Evolutionary conservation across 2,113 vertebrate genomes (phyloP), one percentile per base, ranked within the genome.

Genomic region (Rhinichthys klamathensis): DNA sequence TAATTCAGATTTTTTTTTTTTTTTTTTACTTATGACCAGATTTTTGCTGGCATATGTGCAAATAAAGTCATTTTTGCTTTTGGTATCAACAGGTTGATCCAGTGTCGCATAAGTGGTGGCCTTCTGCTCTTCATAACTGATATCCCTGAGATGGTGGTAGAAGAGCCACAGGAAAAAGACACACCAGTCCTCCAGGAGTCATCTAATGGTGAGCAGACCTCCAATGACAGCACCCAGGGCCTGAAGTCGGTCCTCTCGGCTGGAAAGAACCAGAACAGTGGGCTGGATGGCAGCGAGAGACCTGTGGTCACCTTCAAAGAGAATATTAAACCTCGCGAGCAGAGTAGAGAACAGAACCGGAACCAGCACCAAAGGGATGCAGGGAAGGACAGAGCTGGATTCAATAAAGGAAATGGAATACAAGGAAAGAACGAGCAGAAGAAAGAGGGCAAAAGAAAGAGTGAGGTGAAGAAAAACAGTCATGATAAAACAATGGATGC

Each of bases 241-340:
- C 94, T 99, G 83, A 99, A 98, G 86, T 98, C 98, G 0, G 97
- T 98, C 85, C 94, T 99, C 73, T 98, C 97, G 0, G 95, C 92
- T 21, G 97, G 97, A 86, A 97, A 96, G 91, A 96, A 90, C 72
- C 94, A 96, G 82, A 96, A 93, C 93, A 96, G 93, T 27, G 95
- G 86, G 93, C 94, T 95, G 3, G 97, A 99, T 15, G 16, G 93
- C 3, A 92, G 94, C 70, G 98, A 99, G 84, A 96, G 98, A 27
- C 97, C 97, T 0, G 93, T 98, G 88, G 97, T 99, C 88, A 99
- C 98, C 0, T 99, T 99, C 92, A 99, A 99, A 89, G 98, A 99
- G 93, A 99, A 99, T 90, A 97, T 97, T 93, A 99, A 99, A 90
- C 98, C 98, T 5, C 91, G 96, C 38, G 98, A 99, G 88, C 93